phyloP scores from a whole-genome alignment of 1,140 invertebrate species.

The Tetramorium simillimum region DNA sequence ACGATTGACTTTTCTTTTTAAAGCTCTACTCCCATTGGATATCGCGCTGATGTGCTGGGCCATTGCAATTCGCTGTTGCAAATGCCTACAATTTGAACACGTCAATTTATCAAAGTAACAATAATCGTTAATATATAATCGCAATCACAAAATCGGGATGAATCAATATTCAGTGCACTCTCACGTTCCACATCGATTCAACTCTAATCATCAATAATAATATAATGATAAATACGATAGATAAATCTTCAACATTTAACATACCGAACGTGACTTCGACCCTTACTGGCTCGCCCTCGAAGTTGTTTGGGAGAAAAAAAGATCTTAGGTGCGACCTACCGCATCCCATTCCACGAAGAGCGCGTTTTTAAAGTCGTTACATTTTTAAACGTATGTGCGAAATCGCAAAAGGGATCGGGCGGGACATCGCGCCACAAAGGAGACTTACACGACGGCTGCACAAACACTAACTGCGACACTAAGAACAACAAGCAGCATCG shows the following conservation, averaged over 20 bases:
- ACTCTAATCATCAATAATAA: neutral
- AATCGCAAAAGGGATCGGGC: neutral
- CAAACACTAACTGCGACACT: slow-evolving; percentile 65
- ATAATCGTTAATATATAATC: neutral
- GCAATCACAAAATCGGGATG: neutral
- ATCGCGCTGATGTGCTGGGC: no score
- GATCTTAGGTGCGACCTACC: slow-evolving; percentile 72
- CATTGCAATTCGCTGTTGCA: neutral
- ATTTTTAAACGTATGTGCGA: slow-evolving; percentile 48
- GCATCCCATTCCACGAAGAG: slow-evolving; percentile 80
- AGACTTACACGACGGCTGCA: slow-evolving; percentile 31
- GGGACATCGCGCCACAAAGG: slow-evolving; percentile 16
- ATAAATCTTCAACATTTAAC: neutral
- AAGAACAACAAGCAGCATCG: slow-evolving; percentile 67
- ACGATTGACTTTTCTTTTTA: no score
- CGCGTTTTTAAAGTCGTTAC: slow-evolving; percentile 42
- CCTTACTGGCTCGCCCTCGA: slow-evolving; percentile 67
- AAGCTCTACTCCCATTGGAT: no score
- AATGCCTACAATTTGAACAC: neutral
- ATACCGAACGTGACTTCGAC: slow-evolving; percentile 79
- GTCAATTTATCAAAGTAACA: neutral
- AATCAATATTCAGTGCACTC: neutral
- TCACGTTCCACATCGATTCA: neutral
- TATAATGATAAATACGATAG: no score
- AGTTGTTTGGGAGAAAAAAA: slow-evolving; percentile 41